Evolutionary conservation across 1,140 invertebrate genomes (phyloP).

Genomic region (Argopecten irradians): DNA sequence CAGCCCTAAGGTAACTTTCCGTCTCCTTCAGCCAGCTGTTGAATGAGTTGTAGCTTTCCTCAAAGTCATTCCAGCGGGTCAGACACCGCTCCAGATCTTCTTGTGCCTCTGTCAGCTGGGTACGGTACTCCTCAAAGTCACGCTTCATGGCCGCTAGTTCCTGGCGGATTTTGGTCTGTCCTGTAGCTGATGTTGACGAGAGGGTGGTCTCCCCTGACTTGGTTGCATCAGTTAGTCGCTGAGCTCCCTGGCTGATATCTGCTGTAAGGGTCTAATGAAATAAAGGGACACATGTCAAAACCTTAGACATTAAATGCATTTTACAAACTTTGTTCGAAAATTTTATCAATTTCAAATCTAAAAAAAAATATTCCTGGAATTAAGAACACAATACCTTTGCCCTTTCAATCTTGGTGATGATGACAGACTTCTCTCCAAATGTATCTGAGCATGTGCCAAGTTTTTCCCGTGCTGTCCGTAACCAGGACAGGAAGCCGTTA

Average conservation of each 20-base stretch:
- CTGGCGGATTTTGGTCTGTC: conserved; percentile 72
- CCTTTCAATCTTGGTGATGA: conserved; percentile 86
- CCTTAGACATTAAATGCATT: background rate
- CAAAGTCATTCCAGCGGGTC: conserved; percentile 72
- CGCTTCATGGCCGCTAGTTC: conserved; percentile 70
- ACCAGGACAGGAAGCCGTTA: conserved; percentile 94
- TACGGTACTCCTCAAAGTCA: conserved; percentile 71
- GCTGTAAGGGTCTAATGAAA: conserved; percentile 55
- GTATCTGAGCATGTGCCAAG: conserved; percentile 95
- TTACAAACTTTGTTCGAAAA: background rate
- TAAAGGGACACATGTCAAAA: too few species aligned
- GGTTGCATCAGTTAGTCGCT: conserved; percentile 66
- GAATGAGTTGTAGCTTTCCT: conserved; percentile 83
- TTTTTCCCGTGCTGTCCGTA: conserved; percentile 90
- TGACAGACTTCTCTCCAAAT: conserved; percentile 93
- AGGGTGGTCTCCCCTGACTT: conserved; percentile 69
- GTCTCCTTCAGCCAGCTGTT: conserved; percentile 94
- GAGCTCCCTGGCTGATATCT: conserved; percentile 66
- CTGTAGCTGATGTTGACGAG: conserved; percentile 68
- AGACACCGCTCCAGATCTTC: conserved; percentile 80
- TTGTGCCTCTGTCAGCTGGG: conserved; percentile 65
- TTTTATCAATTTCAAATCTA: background rate
- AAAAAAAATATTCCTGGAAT: too few species aligned
- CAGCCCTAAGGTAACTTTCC: conserved; percentile 91
- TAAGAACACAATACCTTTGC: conserved; percentile 85